Evolutionary conservation across 2,888 invertebrate species (phyloP).

Genomic region (Cactoblastis cactorum): DNA sequence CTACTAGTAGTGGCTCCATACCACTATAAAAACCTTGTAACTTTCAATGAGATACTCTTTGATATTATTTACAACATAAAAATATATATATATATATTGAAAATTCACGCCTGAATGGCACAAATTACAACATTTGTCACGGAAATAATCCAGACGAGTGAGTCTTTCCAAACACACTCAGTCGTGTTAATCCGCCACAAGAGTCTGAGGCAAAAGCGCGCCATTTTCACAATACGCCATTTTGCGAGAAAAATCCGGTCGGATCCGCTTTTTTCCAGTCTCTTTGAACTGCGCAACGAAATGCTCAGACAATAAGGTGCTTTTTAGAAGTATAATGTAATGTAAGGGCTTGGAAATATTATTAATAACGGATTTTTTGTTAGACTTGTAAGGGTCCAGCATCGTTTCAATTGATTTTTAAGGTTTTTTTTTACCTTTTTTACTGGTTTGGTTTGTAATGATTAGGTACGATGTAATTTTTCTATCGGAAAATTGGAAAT

Average conservation of each 20-base stretch:
- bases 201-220: constrained; percentile 15
- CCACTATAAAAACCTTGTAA: too few species aligned
- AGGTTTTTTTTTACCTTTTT: neutral
- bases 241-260: constrained; percentile 10
- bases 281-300: constrained; percentile 10
- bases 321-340: neutral
- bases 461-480: too few species aligned
- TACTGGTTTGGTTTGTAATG: too few species aligned
- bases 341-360: too few species aligned
- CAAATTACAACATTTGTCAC: neutral
- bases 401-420: neutral
- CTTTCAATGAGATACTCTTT: too few species aligned
- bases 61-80: too few species aligned
- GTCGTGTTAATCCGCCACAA: constrained; percentile 15
- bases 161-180: constrained; percentile 16
- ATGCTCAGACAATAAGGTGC: constrained; percentile 15
- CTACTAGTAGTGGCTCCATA: too few species aligned
- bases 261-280: constrained; percentile 17
- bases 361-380: neutral
- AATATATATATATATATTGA: too few species aligned
- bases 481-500: too few species aligned
- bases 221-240: constrained; percentile 10
- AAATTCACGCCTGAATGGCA: too few species aligned
- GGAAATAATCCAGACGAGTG: neutral
- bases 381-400: neutral